Base-by-base conservation (phyloP, 2,888 invertebrate genomes). In the Dynastes grantii region DNA sequence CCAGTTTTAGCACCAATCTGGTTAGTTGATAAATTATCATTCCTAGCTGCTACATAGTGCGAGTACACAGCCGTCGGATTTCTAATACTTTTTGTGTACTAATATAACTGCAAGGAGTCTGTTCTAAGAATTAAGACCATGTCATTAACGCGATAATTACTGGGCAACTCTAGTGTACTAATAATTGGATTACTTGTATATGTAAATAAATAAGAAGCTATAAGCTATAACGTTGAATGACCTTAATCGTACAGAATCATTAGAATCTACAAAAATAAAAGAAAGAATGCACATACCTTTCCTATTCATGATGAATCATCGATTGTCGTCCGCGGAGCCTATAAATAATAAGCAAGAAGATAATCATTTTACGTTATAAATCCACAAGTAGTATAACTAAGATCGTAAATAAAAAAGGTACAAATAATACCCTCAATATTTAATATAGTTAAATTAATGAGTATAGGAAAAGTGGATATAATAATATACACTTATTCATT, bases 311-410 rank as follows among this genome's bases (percentile, higher is more conserved):
- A 75, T 61, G 73, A 61, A 75, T 45, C 61, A 61, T 75, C 27
- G 73, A 61, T 61, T 75, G 73, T 61, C 73, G 73, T 55, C 22
- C 45, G 61, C 32, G 22, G 45, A 40, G 22, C 73, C 73, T 75
- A 61, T 75, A 75, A 75, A 75, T 75, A 75, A 73, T 58, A 58
- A 75, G 45, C 27, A 75, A 61, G 61, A 75, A 75, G 61, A 75
- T 75, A 75, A 61, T 75, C 73, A 75, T 75, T 61, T 75, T 29
- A 61, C 22, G 45, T 51, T 75, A 61, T 75, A 75, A 75, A 75
- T 75, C 61, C 45, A 45, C 22, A 61, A 61, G 40, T 29, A 75
- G 27, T 75, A 45, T 22, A 61, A 61, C 22, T 49, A 63, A 27
- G 37, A 22, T 49, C 61, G 16, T 27, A 45, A 32, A 75, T 61